A percentile compares a stretch with the other conserved stretches of the same genome.
Evolutionary conservation across 2,113 vertebrate species (phyloP).

Genomic region (Bos indicus): DNA sequence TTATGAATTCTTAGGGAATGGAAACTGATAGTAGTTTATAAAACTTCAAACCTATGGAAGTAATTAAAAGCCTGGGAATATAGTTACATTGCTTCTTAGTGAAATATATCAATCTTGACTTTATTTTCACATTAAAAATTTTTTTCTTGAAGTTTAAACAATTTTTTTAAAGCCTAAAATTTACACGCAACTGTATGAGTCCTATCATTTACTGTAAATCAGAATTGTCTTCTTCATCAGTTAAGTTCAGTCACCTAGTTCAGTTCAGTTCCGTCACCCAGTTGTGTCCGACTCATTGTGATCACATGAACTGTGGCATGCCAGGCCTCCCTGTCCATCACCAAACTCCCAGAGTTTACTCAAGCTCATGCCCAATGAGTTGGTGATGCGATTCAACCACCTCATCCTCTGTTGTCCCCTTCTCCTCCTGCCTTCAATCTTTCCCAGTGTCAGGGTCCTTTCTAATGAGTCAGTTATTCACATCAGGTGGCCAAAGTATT

Average conservation of each 20-base stretch:
- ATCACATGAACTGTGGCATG: background rate
- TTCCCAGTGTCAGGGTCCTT: too few species aligned
- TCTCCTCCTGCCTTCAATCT: background rate
- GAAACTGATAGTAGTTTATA: background rate
- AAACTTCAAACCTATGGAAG: background rate
- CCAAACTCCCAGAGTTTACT: background rate
- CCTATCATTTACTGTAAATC: background rate
- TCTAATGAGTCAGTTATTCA: too few species aligned
- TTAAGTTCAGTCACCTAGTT: background rate
- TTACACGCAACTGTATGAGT: background rate
- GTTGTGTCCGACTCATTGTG: rapidly evolving
- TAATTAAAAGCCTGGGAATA: background rate
- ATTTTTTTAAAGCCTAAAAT: background rate
- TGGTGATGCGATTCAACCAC: rapidly evolving
- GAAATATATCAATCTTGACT: background rate
- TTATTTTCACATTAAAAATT: background rate
- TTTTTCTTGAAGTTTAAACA: background rate
- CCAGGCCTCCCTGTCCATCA: background rate
- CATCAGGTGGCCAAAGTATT: too few species aligned
- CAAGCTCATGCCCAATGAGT: background rate
- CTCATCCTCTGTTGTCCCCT: background rate
- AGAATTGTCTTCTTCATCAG: background rate
- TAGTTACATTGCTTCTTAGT: background rate
- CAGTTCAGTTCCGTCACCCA: background rate
- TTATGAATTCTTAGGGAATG: background rate